Evolutionary conservation across 2,113 vertebrate genomes (phyloP).

Genomic region (Kryptolebias marmoratus): DNA sequence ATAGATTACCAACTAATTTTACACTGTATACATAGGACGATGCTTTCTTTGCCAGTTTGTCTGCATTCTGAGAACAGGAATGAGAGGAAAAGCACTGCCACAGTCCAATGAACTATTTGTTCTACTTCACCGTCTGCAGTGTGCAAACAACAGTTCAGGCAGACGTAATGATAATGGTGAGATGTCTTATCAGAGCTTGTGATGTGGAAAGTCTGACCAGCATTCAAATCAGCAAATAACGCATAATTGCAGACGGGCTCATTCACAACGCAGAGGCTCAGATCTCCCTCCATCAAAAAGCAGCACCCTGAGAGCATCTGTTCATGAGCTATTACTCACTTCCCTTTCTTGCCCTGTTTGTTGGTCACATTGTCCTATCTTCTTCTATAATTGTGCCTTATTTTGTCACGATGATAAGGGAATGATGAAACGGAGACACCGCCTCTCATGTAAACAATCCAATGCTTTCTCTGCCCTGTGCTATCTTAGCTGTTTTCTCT

Average conservation of each 20-base stretch:
- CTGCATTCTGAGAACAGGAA: conserved; percentile 1
- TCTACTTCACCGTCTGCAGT: conserved; percentile 7
- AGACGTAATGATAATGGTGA: conserved; percentile 27
- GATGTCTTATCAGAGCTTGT: conserved; percentile 44
- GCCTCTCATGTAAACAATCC: conserved; percentile 73
- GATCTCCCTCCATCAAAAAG: conserved; percentile 66
- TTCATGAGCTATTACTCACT: conserved; percentile 71
- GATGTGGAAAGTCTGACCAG: conserved; percentile 61
- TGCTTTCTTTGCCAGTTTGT: background rate
- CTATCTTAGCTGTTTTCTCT: conserved; percentile 50
- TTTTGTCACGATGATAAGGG: conserved; percentile 70
- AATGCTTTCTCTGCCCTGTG: conserved; percentile 49
- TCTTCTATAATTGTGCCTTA: conserved; percentile 71
- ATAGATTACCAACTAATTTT: conserved; percentile 28
- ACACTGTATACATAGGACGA: conserved; percentile 13
- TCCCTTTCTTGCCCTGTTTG: conserved; percentile 52
- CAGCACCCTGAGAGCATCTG: conserved; percentile 49
- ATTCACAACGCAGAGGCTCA: conserved; percentile 47
- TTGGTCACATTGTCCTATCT: conserved; percentile 57
- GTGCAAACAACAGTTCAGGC: conserved; percentile 30
- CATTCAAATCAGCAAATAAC: conserved; percentile 55
- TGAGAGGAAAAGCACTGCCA: background rate
- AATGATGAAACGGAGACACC: conserved; percentile 53
- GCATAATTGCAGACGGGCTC: conserved; percentile 49
- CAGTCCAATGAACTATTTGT: conserved; percentile 1